Evolutionary conservation across 92 coral and sea anemone species (phyloP), one percentile per base, ranked within the genome.

Genomic region (Chrysogorgia sp.): DNA sequence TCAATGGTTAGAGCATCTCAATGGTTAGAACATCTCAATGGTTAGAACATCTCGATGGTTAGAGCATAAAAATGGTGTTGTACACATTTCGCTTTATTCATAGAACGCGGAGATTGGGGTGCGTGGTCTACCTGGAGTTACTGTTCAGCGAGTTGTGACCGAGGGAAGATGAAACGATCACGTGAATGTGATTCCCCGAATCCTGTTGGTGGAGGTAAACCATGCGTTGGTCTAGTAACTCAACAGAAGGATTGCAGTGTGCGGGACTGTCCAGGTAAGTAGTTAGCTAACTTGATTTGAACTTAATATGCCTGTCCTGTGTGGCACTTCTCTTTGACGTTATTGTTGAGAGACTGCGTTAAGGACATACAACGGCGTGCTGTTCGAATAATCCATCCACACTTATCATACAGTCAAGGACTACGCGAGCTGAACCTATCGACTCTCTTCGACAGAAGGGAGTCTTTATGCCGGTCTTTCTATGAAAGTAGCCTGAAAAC

Each of bases 121-220:
- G 91, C 88, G 67, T 96, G 99, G 99, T 92, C 99, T 2, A 53
- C 92, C 40, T 96, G 99, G 99, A 75, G 90, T 40, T 97, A 96
- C 25, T 96, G 99, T 59, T 96, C 99, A 2, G 99, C 92, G 47
- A 96, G 97, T 29, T 96, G 99, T 75, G 99, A 97, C 15, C 92
- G 87, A 8, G 99, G 99, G 3, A 88, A 83, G 28, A 90, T 96
- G 85, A 89, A 87, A 74, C 81, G 99, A 29, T 83, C 84, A 35
- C 81, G 99, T 48, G 88, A 82, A 82, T 96, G 99, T 71, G 92
- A 93, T 86, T 87, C 90, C 53, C 99, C 99, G 34, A 67, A 85
- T 28, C 99, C 99, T 28, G 81, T 97, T 21, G 74, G 85, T 8
- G 99, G 97, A 7, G 99, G 99, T 14, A 91, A 83, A 30, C 88